phyloP scores from a whole-genome alignment of 92 coral and sea anemone genomes.

The Epizoanthus illoricatus region DNA sequence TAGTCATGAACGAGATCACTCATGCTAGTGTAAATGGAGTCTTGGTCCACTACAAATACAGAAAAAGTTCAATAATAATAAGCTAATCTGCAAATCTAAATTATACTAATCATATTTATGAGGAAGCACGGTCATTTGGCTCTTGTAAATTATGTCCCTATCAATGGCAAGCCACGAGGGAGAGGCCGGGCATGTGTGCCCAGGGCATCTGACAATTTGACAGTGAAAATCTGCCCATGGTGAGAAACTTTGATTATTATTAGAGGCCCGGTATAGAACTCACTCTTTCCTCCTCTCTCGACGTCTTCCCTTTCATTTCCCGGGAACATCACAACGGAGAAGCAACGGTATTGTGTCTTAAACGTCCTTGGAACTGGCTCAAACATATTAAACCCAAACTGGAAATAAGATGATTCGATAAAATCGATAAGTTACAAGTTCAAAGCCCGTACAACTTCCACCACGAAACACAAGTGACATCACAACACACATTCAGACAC shows the following conservation, averaged over 20 bases:
- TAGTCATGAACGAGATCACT: too few relatives aligned
- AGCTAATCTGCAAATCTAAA: too few relatives aligned
- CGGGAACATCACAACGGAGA: slow-evolving; percentile 93
- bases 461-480: neutral
- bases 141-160: too few relatives aligned
- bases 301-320: slow-evolving; percentile 99
- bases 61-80: too few relatives aligned
- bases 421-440: neutral
- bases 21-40: too few relatives aligned
- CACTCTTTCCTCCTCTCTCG: slow-evolving; percentile 98
- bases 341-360: slow-evolving; percentile 92
- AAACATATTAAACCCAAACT: slow-evolving; percentile 84
- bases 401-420: slow-evolving; percentile 9
- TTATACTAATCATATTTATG: too few relatives aligned
- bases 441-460: neutral
- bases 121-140: too few relatives aligned
- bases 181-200: too few relatives aligned
- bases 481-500: neutral
- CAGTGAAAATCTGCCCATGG: neutral
- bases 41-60: too few relatives aligned
- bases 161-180: too few relatives aligned
- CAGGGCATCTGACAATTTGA: too few relatives aligned
- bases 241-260: neutral
- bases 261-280: slow-evolving; percentile 7
- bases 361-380: slow-evolving; percentile 86